phyloP scores from a whole-genome alignment of 2,797 vertebrate genomes.

The Bovichtus diacanthus region DNA sequence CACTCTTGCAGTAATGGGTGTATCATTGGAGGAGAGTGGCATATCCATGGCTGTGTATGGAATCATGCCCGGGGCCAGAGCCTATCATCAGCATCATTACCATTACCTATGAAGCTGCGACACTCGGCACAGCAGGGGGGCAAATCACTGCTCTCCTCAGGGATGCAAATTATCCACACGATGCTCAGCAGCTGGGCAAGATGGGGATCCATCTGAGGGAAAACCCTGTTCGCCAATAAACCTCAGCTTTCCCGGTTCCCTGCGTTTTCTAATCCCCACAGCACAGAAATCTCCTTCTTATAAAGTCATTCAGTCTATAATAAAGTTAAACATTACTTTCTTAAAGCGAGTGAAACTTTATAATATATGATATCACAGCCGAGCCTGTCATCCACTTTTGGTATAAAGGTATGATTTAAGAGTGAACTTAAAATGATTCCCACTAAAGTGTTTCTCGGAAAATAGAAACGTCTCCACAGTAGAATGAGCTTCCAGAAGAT shows the following conservation, averaged over 20 bases:
- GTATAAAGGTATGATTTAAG: too few relatives aligned
- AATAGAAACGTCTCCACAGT: too few relatives aligned
- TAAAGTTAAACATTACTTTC: background rate
- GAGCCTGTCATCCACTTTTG: too few relatives aligned
- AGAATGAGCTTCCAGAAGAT: too few relatives aligned
- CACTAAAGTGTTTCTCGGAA: too few relatives aligned
- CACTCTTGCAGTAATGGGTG: conserved; percentile 44
- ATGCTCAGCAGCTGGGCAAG: conserved; percentile 61
- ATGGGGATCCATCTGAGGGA: conserved; percentile 37
- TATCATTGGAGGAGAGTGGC: conserved; percentile 46
- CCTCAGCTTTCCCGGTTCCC: background rate
- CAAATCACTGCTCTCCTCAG: conserved; percentile 63
- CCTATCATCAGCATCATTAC: conserved; percentile 78
- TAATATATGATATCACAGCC: too few relatives aligned
- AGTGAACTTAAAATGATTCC: too few relatives aligned
- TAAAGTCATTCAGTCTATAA: background rate
- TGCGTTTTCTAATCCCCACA: background rate
- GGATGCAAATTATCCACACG: conserved; percentile 72
- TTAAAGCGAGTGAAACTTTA: background rate
- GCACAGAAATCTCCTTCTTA: background rate
- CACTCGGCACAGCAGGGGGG: conserved; percentile 54
- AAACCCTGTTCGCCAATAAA: conserved; percentile 19
- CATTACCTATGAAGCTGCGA: conserved; percentile 70
- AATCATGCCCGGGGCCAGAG: conserved; percentile 69
- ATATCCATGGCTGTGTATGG: conserved; percentile 43